Evolutionary conservation across 2,797 vertebrate genomes (phyloP).

Genomic region (Denticeps clupeoides): DNA sequence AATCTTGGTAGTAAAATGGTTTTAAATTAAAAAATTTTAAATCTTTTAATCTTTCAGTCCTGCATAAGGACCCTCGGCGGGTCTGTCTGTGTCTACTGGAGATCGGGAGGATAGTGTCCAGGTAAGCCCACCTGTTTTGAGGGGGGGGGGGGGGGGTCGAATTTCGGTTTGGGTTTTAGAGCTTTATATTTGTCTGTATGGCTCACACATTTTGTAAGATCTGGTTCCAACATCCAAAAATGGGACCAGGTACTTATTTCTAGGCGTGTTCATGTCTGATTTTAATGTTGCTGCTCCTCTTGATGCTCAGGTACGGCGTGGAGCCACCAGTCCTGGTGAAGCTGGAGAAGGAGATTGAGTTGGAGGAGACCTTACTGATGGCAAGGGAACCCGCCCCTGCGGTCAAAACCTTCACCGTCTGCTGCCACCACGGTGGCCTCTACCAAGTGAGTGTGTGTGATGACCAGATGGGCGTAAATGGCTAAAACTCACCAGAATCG

Average conservation of each 20-base stretch:
- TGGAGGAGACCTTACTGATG: constrained; percentile 84
- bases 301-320: constrained; percentile 74
- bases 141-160: not conserved
- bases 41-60: constrained; percentile 53
- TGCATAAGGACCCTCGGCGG: constrained; percentile 93
- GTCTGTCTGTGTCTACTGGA: constrained; percentile 93
- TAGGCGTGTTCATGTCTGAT: not conserved
- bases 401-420: constrained; percentile 73
- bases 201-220: too few species aligned
- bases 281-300: not conserved
- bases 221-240: too few species aligned
- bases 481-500: too few species aligned
- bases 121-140: constrained; percentile 51
- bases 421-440: constrained; percentile 79
- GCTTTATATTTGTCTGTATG: too few species aligned
- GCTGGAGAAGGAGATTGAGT: constrained; percentile 94
- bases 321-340: constrained; percentile 92
- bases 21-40: too few species aligned
- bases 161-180: too few species aligned
- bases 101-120: constrained; percentile 85
- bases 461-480: not conserved
- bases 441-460: constrained; percentile 74
- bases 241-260: too few species aligned
- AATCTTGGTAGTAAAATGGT: too few species aligned
- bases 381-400: constrained; percentile 64